Conservation (phyloP, 2,888 invertebrate genomes). For the Miltochrista miniata region DNA sequence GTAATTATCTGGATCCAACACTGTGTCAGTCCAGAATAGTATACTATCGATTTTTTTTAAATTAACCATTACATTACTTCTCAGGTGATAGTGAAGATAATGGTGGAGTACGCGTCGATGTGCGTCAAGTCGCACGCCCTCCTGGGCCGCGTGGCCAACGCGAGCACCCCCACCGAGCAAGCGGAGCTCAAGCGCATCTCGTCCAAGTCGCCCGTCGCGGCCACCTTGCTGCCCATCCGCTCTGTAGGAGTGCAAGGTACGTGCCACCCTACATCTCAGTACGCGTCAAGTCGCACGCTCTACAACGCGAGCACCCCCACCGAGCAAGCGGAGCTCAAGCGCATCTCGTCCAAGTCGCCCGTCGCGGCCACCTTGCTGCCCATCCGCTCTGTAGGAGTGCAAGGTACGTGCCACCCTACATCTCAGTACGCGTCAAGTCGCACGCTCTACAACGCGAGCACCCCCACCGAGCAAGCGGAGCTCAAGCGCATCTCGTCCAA, state of each 20-base stretch:
- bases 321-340: constrained; percentile 87
- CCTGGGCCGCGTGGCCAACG: constrained; percentile 92
- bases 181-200: constrained; percentile 88
- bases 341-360: constrained; percentile 88
- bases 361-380: constrained; percentile 95
- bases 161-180: constrained; percentile 90
- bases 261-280: background rate
- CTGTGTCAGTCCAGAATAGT: no score
- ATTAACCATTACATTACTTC: no score
- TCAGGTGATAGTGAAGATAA: constrained; percentile 95
- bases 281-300: constrained; percentile 54
- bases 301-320: constrained; percentile 87
- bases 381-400: constrained; percentile 98
- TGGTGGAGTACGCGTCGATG: constrained; percentile 96
- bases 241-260: constrained; percentile 98
- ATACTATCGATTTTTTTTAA: no score
- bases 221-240: constrained; percentile 95
- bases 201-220: constrained; percentile 88
- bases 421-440: constrained; percentile 56
- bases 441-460: constrained; percentile 84
- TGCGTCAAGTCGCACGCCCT: constrained; percentile 96
- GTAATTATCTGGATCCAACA: no score
- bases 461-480: constrained; percentile 87
- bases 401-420: constrained; percentile 81
- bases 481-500: constrained; percentile 89